Percentiles rank a stretch among this genome's conserved stretches.
These are phyloP conservation scores for Oscheius sp. DNA, from an alignment of 2,888 invertebrate species.

Conservation along the genomic window DNA sequence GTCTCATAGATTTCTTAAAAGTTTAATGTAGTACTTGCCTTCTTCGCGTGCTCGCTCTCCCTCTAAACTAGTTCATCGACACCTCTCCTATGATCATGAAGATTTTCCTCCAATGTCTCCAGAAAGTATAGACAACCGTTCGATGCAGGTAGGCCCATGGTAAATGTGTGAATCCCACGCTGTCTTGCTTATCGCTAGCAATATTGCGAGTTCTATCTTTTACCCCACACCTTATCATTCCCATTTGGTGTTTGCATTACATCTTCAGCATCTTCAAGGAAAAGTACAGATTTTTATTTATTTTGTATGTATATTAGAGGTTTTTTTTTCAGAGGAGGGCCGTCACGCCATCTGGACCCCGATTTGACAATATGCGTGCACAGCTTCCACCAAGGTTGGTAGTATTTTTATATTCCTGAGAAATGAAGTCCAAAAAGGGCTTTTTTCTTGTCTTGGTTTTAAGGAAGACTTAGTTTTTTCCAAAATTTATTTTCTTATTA, in stretches of 20 bases:
- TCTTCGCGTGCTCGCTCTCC: no score
- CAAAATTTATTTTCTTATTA: no score
- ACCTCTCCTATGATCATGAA: background rate
- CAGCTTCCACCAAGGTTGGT: no score
- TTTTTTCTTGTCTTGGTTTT: no score
- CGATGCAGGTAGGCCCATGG: slow-evolving; percentile 2
- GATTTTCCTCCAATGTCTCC: background rate
- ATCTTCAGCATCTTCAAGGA: slow-evolving; percentile 7
- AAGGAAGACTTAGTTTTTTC: no score
- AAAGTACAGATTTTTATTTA: background rate
- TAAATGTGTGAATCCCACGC: background rate
- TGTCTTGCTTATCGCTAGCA: slow-evolving; percentile 11
- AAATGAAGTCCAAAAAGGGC: no score
- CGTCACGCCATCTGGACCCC: background rate
- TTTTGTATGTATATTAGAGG: background rate
- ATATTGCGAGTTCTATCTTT: background rate
- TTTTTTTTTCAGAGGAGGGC: slow-evolving; percentile 18
- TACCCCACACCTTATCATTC: slow-evolving; percentile 5
- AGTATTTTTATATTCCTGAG: background rate
- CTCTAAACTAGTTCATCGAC: background rate
- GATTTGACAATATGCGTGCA: slow-evolving; percentile 19
- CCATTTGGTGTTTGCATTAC: slow-evolving; percentile 19
- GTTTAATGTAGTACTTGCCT: no score
- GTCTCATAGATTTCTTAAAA: background rate
- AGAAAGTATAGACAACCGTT: background rate